Percentiles rank a stretch among this genome's conserved stretches.
These are phyloP conservation scores for Oxytorus armatus DNA, from an alignment of 2,888 invertebrate genomes.

Conservation along the genomic window DNA sequence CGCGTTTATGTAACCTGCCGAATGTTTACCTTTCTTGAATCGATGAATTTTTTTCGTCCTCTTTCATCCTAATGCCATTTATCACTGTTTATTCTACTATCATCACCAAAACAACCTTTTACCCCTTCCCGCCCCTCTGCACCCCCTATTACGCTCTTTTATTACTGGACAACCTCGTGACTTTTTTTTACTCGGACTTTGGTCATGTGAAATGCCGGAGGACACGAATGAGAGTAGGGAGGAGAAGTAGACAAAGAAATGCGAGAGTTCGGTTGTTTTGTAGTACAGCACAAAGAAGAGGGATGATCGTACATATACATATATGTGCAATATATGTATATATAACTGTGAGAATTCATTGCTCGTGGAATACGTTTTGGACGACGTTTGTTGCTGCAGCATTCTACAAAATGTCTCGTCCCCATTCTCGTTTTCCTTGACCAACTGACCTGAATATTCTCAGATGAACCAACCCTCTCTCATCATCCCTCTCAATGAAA, in stretches of 20 bases:
- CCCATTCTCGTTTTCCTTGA: constrained; percentile 52
- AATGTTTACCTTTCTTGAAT: too few relatives aligned
- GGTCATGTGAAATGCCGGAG: neutral
- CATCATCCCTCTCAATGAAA: neutral
- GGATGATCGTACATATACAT: neutral
- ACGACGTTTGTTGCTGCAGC: constrained; percentile 31
- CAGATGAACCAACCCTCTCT: constrained; percentile 29
- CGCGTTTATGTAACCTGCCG: too few relatives aligned
- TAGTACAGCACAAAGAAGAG: neutral
- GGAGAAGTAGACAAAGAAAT: constrained; percentile 10
- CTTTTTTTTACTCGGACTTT: too few relatives aligned
- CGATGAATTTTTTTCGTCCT: too few relatives aligned
- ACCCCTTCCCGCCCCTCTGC: too few relatives aligned
- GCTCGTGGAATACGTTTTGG: constrained; percentile 16
- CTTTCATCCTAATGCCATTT: too few relatives aligned
- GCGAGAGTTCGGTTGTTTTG: neutral
- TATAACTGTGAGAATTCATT: constrained; percentile 42
- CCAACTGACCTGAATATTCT: constrained; percentile 61
- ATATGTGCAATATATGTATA: too few relatives aligned
- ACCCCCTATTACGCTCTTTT: too few relatives aligned
- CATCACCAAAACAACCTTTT: too few relatives aligned
- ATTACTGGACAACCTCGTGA: too few relatives aligned
- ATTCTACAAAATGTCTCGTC: constrained; percentile 31
- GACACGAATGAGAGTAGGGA: neutral
- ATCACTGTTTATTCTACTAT: too few relatives aligned